A percentile compares a stretch with the other conserved stretches of the same genome.
These are phyloP conservation scores for Dendrocopos noguchii DNA, from an alignment of 2,113 vertebrate species.

Conservation along the genomic window DNA sequence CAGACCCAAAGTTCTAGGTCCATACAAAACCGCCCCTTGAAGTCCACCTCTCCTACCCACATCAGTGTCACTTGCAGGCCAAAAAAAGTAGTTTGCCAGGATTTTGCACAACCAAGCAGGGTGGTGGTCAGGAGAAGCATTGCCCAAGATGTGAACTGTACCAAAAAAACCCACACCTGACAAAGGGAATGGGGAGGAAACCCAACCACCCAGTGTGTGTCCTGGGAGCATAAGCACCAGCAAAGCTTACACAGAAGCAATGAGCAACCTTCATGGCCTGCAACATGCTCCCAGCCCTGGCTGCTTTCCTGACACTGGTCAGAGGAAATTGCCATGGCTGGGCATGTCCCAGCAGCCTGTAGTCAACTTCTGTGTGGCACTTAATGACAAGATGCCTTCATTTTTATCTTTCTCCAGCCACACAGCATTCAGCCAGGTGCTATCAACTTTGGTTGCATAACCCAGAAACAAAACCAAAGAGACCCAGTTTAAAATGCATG, in stretches of 20 bases:
- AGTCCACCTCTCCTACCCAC: rapidly evolving
- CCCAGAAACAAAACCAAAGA: slow-evolving; percentile 30
- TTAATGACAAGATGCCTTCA: neutral
- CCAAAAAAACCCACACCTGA: neutral
- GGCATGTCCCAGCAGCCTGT: neutral
- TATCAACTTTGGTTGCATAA: neutral
- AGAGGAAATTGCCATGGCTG: rapidly evolving
- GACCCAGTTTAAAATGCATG: neutral
- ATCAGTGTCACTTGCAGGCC: rapidly evolving
- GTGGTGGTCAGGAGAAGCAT: rapidly evolving
- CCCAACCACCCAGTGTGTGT: rapidly evolving
- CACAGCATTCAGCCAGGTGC: neutral
- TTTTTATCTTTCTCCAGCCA: neutral
- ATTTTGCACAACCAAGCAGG: neutral
- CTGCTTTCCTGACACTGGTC: neutral
- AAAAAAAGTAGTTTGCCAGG: neutral
- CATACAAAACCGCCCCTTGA: rapidly evolving
- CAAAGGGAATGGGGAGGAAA: neutral
- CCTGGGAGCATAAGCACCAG: neutral
- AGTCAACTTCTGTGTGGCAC: rapidly evolving
- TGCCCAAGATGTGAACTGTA: rapidly evolving
- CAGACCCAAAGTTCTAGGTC: rapidly evolving
- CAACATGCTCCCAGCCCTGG: neutral
- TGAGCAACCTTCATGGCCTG: rapidly evolving
- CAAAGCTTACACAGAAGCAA: neutral